Evolutionary conservation across 2,888 invertebrate species (phyloP).

Genomic region (Lamellibrachia columna): DNA sequence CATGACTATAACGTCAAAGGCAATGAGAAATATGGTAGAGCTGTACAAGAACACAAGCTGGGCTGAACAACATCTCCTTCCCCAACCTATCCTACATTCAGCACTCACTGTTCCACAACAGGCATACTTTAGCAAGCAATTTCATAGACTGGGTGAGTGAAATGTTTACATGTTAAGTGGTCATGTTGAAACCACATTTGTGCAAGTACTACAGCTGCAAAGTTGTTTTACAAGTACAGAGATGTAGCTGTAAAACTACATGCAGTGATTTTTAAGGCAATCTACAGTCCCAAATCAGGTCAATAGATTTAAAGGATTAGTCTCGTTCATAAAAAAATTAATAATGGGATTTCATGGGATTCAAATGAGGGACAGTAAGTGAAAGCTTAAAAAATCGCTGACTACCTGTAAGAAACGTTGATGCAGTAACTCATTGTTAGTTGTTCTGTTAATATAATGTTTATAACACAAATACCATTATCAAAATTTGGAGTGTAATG

Average conservation of each 20-base stretch:
- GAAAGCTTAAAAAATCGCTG: neutral
- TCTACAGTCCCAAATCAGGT: no score
- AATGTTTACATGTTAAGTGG: neutral
- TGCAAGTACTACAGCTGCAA: neutral
- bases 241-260: neutral
- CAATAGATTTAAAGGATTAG: no score
- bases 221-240: neutral
- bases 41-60: conserved; percentile 55
- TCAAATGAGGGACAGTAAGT: no score
- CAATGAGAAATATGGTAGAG: conserved; percentile 60
- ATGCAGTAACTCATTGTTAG: neutral
- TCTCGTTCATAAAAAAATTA: no score
- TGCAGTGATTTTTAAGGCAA: no score
- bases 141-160: conserved; percentile 57
- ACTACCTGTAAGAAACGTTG: neutral
- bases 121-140: conserved; percentile 47
- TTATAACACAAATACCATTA: neutral
- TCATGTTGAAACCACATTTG: neutral
- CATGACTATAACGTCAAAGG: conserved; percentile 63
- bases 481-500: neutral
- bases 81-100: conserved; percentile 45
- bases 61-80: conserved; percentile 47
- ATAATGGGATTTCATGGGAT: no score
- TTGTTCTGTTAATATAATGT: neutral
- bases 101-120: conserved; percentile 49